A percentile compares a stretch with the other conserved stretches of the same genome.
Conservation (phyloP, 35 echinoderm and acorn worm species). For the Holothuria glaberrima region DNA sequence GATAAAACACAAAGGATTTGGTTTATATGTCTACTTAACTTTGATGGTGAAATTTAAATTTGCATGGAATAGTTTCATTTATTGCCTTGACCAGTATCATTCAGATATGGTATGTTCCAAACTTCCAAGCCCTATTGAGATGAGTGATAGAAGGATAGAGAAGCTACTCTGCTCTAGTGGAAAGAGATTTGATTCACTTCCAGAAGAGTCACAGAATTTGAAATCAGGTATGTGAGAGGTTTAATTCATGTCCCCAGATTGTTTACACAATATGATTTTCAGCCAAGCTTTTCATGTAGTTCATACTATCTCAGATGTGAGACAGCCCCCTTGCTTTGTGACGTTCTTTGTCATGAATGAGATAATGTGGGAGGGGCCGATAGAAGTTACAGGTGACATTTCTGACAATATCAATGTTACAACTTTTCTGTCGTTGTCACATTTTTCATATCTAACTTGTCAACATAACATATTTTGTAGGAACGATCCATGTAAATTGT, state of each 20-base stretch:
- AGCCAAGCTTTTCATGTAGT: background rate
- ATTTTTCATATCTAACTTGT: too few species aligned
- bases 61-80: too few species aligned
- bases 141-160: slow-evolving; percentile 88
- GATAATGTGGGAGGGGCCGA: too few species aligned
- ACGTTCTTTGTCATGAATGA: too few species aligned
- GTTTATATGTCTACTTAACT: too few species aligned
- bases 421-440: too few species aligned
- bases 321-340: background rate
- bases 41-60: too few species aligned
- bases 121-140: slow-evolving; percentile 80
- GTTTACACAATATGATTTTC: background rate
- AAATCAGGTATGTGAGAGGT: slow-evolving; percentile 68
- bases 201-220: slow-evolving; percentile 79
- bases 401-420: too few species aligned
- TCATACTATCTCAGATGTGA: background rate
- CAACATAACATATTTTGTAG: too few species aligned
- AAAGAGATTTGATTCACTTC: slow-evolving; percentile 90
- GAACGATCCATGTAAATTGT: too few species aligned
- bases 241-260: background rate
- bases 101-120: slow-evolving; percentile 87
- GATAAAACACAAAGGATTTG: too few species aligned
- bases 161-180: slow-evolving; percentile 92
- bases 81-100: too few species aligned
- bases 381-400: background rate